A percentile compares a stretch with the other conserved stretches of the same genome.
Evolutionary conservation across 2,113 vertebrate genomes (phyloP).

Genomic region (Myiagra hebetior): DNA sequence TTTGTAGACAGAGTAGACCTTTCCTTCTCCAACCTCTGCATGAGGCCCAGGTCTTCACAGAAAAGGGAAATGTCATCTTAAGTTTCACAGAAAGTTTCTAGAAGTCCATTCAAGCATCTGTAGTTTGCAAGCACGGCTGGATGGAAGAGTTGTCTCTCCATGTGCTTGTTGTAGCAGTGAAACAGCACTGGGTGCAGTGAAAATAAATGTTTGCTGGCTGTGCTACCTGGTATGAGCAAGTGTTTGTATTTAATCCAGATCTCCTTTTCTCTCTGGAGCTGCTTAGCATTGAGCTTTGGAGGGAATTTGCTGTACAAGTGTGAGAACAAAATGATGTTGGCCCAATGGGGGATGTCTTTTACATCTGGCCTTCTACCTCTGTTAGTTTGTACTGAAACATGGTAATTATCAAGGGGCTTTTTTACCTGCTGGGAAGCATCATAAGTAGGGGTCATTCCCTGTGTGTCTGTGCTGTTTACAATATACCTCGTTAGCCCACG

Average conservation of each 20-base stretch:
- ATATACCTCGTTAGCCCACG: neutral
- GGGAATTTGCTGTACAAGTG: neutral
- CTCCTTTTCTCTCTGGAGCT: neutral
- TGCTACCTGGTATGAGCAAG: neutral
- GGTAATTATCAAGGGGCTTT: neutral
- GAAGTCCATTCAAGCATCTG: rapidly evolving
- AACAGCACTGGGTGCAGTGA: neutral
- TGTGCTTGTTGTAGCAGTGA: rapidly evolving
- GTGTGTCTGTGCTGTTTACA: neutral
- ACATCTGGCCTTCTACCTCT: neutral
- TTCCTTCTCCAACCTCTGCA: neutral
- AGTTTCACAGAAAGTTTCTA: neutral
- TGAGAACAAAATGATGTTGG: neutral
- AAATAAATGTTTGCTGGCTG: neutral
- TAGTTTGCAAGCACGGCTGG: neutral
- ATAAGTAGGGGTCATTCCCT: neutral
- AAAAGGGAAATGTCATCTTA: neutral
- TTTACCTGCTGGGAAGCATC: neutral
- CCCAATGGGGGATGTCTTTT: neutral
- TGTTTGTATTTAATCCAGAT: neutral
- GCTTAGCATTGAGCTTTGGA: rapidly evolving
- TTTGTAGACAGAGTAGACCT: neutral
- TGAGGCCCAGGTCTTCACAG: neutral
- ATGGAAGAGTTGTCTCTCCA: neutral
- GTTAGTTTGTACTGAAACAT: neutral